Evolutionary conservation across 1,140 invertebrate genomes (phyloP).

Genomic region (Medauroidea extradentata): DNA sequence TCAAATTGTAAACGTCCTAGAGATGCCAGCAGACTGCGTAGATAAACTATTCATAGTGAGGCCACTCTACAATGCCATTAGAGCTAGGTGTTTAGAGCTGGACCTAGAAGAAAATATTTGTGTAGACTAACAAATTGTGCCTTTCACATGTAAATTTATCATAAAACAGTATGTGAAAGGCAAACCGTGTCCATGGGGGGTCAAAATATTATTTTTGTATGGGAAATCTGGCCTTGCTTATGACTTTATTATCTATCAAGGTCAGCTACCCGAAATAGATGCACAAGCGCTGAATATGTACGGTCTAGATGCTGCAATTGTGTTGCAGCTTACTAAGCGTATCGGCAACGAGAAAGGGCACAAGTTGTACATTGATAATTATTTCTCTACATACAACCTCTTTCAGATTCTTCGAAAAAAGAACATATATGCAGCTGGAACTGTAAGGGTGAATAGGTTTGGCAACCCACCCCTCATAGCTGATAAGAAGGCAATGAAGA

Average conservation of each 20-base stretch:
- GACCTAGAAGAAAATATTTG: conserved; percentile 12
- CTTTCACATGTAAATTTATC: conserved; percentile 17
- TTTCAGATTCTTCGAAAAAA: conserved; percentile 33
- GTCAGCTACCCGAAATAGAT: background rate
- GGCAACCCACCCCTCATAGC: conserved; percentile 22
- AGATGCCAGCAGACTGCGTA: background rate
- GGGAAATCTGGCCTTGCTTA: conserved; percentile 9
- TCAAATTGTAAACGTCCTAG: conserved; percentile 14
- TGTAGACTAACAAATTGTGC: conserved; percentile 28
- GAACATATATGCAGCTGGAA: conserved; percentile 35
- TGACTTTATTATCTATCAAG: conserved; percentile 13
- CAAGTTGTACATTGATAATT: conserved; percentile 26
- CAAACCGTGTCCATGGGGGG: conserved; percentile 12
- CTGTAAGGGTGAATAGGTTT: conserved; percentile 32
- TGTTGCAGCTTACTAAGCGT: conserved; percentile 24
- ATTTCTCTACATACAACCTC: conserved; percentile 38
- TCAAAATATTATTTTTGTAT: conserved; percentile 16
- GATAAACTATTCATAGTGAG: conserved; percentile 21
- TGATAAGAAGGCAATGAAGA: conserved; percentile 39
- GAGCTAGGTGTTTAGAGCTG: conserved; percentile 18
- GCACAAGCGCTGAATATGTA: conserved; percentile 5
- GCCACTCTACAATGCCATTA: conserved; percentile 7
- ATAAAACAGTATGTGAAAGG: conserved; percentile 7
- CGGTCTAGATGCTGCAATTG: conserved; percentile 22
- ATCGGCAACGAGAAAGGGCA: conserved; percentile 13